These are phyloP conservation scores for Speoplatyrhinus poulsoni DNA, from an alignment of 2,113 vertebrate genomes.

Conservation along the genomic window DNA sequence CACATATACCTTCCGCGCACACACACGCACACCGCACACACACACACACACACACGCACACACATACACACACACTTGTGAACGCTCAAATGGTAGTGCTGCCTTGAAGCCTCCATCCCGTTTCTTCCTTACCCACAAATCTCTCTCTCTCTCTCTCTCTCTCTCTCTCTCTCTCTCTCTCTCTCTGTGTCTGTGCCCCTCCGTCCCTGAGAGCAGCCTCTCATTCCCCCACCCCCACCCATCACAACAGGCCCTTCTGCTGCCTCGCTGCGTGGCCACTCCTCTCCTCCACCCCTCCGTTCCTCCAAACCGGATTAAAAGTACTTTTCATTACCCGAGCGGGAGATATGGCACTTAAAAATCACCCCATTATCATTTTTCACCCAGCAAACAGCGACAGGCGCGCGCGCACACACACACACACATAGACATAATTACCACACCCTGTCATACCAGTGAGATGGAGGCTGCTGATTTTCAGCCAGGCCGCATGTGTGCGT, in stretches of 20 bases:
- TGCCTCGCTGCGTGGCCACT: constrained; percentile 60
- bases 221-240: constrained; percentile 60
- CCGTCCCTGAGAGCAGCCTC: constrained; percentile 55
- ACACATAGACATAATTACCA: constrained; percentile 74
- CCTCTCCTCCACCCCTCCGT: constrained; percentile 69
- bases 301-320: constrained; percentile 77
- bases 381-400: constrained; percentile 72
- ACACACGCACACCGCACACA: neutral
- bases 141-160: constrained; percentile 49
- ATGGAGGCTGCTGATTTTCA: constrained; percentile 74
- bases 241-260: constrained; percentile 70
- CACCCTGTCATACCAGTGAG: constrained; percentile 72
- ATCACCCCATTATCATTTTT: constrained; percentile 80
- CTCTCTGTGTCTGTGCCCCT: constrained; percentile 31
- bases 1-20: constrained; percentile 5
- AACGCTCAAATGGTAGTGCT: constrained; percentile 43
- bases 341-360: constrained; percentile 78
- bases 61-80: constrained; percentile 58
- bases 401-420: too few species aligned
- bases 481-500: constrained; percentile 63
- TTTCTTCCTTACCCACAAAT: constrained; percentile 49
- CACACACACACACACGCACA: constrained; percentile 19
- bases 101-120: constrained; percentile 49
- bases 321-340: constrained; percentile 78
- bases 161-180: constrained; percentile 57